Evolutionary conservation across 2,113 vertebrate genomes (phyloP).

Genomic region (Psammodynastes pulverulentus): DNA sequence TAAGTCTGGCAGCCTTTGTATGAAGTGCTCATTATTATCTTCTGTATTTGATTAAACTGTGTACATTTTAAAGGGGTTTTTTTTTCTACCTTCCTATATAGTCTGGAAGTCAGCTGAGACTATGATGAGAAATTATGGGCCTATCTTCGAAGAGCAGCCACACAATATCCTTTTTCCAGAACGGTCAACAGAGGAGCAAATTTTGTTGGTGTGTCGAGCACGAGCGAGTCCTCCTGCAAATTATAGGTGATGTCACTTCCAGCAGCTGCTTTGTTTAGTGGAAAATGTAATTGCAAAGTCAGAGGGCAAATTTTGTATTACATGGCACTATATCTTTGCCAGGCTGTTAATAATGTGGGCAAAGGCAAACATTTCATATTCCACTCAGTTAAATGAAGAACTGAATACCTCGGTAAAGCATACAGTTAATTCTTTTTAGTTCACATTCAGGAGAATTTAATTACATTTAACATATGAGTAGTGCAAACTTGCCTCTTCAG

Average conservation of each 20-base stretch:
- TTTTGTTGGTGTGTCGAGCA: conserved; percentile 83
- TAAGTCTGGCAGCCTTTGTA: neutral
- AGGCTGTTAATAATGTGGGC: neutral
- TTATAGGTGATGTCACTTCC: conserved; percentile 76
- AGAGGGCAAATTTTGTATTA: neutral
- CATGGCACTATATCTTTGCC: neutral
- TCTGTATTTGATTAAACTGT: neutral
- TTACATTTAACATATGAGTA: neutral
- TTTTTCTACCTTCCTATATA: conserved; percentile 38
- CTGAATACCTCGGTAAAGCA: neutral
- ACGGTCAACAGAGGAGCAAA: conserved; percentile 85
- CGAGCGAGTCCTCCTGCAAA: conserved; percentile 87
- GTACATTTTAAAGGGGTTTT: neutral
- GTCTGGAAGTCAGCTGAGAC: conserved; percentile 58
- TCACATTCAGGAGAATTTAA: neutral
- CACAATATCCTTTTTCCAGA: conserved; percentile 86
- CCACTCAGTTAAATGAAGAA: neutral
- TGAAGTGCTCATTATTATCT: neutral
- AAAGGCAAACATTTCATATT: neutral
- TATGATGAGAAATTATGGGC: conserved; percentile 77
- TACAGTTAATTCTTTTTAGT: neutral
- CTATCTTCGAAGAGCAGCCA: conserved; percentile 93
- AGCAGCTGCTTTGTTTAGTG: neutral
- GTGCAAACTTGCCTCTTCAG: neutral
- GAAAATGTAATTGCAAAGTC: neutral